A percentile compares a stretch with the other conserved stretches of the same genome.
These are phyloP conservation scores for Solenopsis invicta DNA, from an alignment of 1,140 invertebrate species.

Conservation along the genomic window DNA sequence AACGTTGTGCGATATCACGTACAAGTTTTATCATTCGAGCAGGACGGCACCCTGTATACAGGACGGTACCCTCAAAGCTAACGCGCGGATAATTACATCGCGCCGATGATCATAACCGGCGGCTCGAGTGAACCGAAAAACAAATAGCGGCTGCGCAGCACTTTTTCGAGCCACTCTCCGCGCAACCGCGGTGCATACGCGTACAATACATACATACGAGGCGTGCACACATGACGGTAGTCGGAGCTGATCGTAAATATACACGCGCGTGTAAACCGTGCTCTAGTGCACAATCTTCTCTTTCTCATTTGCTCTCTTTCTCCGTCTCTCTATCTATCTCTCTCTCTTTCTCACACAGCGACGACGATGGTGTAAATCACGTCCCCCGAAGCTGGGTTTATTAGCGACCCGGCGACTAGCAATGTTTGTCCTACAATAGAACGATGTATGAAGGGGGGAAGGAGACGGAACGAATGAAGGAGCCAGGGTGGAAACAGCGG, in stretches of 20 bases:
- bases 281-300: slow-evolving; percentile 1
- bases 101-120: slow-evolving; percentile 60
- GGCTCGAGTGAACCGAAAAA: slow-evolving; percentile 64
- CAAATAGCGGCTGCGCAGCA: slow-evolving; percentile 52
- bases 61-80: slow-evolving; percentile 29
- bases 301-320: slow-evolving; percentile 6
- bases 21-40: background rate
- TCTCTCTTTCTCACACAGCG: slow-evolving; percentile 7
- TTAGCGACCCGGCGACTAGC: slow-evolving; percentile 74
- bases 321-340: background rate
- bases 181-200: background rate
- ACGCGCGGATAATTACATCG: slow-evolving; percentile 59
- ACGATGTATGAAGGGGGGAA: slow-evolving; percentile 13
- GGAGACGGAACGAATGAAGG: slow-evolving; percentile 58
- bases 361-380: slow-evolving; percentile 70
- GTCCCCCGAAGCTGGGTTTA: slow-evolving; percentile 71
- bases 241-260: slow-evolving; percentile 45
- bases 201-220: slow-evolving; percentile 1
- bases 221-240: background rate
- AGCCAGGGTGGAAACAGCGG: slow-evolving; percentile 53
- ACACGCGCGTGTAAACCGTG: slow-evolving; percentile 37
- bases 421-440: slow-evolving; percentile 75
- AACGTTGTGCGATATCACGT: background rate
- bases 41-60: background rate
- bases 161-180: slow-evolving; percentile 49